These are phyloP conservation scores for Ethmia dodecea DNA, from an alignment of 2,888 invertebrate genomes.

Conservation along the genomic window DNA sequence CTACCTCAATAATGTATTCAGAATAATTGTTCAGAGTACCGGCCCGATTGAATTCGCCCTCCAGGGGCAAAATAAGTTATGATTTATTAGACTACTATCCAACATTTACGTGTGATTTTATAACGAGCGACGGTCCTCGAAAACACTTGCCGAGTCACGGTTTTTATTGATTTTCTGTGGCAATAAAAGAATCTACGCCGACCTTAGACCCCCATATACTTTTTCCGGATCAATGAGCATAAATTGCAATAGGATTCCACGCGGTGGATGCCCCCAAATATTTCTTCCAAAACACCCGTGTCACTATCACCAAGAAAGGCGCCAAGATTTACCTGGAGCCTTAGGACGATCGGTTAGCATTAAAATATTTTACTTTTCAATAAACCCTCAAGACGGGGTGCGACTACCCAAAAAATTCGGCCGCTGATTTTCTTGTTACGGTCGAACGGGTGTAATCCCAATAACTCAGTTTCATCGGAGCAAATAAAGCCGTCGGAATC, in stretches of 20 bases:
- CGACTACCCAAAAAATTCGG: constrained; percentile 25
- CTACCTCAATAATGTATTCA: constrained; percentile 58
- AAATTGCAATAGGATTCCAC: constrained; percentile 74
- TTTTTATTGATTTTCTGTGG: constrained; percentile 65
- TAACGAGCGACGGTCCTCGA: constrained; percentile 35
- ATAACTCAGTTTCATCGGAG: constrained; percentile 34
- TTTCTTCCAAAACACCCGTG: constrained; percentile 49
- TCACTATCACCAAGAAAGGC: constrained; percentile 50
- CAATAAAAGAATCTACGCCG: constrained; percentile 69
- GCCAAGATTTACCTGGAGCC: constrained; percentile 57
- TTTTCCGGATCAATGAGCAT: constrained; percentile 71
- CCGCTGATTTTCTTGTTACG: constrained; percentile 36
- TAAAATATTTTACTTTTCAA: constrained; percentile 56
- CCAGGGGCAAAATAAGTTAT: constrained; percentile 41
- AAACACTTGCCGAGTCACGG: constrained; percentile 42
- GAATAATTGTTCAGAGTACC: constrained; percentile 56
- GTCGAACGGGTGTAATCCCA: constrained; percentile 34
- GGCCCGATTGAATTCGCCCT: constrained; percentile 48
- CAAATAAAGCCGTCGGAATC: constrained; percentile 31
- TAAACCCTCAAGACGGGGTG: constrained; percentile 36
- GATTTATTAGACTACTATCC: constrained; percentile 30
- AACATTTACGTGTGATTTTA: constrained; percentile 34
- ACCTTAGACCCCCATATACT: constrained; percentile 68
- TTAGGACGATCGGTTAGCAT: constrained; percentile 48
- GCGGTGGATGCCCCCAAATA: constrained; percentile 60